A percentile compares a stretch with the other conserved stretches of the same genome.
phyloP scores from a whole-genome alignment of 1,140 invertebrate genomes.

The Heliconius hermathena region DNA sequence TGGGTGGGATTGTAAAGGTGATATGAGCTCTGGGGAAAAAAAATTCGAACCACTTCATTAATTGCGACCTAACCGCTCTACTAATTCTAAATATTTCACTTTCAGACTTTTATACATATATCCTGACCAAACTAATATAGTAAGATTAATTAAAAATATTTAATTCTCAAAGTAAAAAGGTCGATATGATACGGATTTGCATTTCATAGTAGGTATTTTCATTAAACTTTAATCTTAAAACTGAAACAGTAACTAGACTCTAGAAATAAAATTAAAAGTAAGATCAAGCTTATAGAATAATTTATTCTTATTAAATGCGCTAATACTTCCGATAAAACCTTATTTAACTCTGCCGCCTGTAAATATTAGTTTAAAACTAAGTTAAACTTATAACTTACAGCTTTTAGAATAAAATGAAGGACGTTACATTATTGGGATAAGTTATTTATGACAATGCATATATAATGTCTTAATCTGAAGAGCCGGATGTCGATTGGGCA shows the following conservation, averaged over 20 bases:
- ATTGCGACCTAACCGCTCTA: slow-evolving; percentile 66
- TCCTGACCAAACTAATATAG: background rate
- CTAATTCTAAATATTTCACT: slow-evolving; percentile 78
- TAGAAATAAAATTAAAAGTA: slow-evolving; percentile 1
- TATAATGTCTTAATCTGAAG: slow-evolving; percentile 76
- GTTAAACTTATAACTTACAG: background rate
- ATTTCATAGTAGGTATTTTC: no score
- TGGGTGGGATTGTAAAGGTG: slow-evolving; percentile 48
- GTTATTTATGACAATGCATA: slow-evolving; percentile 55
- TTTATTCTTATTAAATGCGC: background rate
- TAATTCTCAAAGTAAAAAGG: background rate
- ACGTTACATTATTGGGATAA: background rate
- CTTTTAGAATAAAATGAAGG: background rate
- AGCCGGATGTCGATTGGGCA: slow-evolving; percentile 73
- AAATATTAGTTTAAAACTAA: background rate
- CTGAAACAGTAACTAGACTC: slow-evolving; percentile 2
- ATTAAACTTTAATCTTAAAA: background rate
- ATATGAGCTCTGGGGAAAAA: slow-evolving; percentile 66
- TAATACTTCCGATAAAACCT: background rate
- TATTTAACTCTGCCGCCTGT: background rate
- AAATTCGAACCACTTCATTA: slow-evolving; percentile 74
- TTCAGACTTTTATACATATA: background rate
- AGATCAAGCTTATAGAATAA: background rate
- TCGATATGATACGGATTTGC: no score
- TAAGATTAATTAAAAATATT: background rate